Conservation (phyloP, 2,113 vertebrate genomes). For the Macaca fascicularis region DNA sequence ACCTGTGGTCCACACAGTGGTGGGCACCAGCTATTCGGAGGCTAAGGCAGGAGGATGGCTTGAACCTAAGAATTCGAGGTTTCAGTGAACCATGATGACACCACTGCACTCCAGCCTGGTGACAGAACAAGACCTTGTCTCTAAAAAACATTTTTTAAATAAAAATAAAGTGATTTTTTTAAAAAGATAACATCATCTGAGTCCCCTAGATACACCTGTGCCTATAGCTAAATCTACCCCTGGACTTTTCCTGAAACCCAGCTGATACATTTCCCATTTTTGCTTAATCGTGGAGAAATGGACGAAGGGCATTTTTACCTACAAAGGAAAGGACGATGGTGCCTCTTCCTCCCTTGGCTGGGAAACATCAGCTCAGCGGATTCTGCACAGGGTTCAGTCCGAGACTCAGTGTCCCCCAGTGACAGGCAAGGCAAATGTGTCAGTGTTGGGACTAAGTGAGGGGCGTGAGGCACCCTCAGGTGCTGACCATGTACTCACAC, state of each 20-base stretch:
- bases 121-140: too few species aligned
- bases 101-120: too few species aligned
- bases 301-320: background rate
- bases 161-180: too few species aligned
- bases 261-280: background rate
- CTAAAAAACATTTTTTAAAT: too few species aligned
- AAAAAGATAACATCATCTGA: too few species aligned
- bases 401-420: background rate
- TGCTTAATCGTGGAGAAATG: background rate
- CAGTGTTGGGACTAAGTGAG: background rate
- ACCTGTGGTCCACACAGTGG: too few species aligned
- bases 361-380: background rate
- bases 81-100: too few species aligned
- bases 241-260: background rate
- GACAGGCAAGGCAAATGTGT: background rate
- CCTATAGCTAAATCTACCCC: background rate
- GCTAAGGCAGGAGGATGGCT: too few species aligned
- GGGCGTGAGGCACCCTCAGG: background rate
- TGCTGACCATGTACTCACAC: rapidly evolving
- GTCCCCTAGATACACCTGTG: background rate
- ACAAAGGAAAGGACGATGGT: too few species aligned
- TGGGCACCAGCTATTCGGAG: too few species aligned
- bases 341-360: background rate
- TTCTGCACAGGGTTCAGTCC: background rate
- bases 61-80: too few species aligned